phyloP scores from a whole-genome alignment of 2,888 invertebrate species.

The Pyralis farinalis region DNA sequence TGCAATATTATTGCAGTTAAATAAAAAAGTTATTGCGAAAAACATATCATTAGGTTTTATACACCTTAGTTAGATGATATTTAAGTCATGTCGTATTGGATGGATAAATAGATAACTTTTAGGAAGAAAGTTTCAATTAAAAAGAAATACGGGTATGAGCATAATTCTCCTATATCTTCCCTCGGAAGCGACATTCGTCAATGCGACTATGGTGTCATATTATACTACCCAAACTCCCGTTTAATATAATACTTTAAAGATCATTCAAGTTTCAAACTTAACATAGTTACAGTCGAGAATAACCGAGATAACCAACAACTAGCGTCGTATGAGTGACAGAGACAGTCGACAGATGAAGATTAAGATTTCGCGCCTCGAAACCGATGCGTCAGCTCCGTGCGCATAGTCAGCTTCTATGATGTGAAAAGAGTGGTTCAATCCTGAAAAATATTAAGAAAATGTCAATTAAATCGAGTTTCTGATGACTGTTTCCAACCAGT shows the following conservation, averaged over 20 bases:
- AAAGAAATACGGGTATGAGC: constrained; percentile 45
- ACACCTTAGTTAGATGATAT: constrained; percentile 18
- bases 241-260: constrained; percentile 31
- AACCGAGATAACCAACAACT: constrained; percentile 56
- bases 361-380: constrained; percentile 32
- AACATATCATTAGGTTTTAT: constrained; percentile 7
- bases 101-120: constrained; percentile 42
- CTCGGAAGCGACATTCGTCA: constrained; percentile 16
- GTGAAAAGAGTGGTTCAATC: constrained; percentile 39
- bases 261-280: constrained; percentile 36
- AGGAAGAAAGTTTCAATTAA: constrained; percentile 29
- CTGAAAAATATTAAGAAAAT: constrained; percentile 35
- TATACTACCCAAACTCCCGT: constrained; percentile 25
- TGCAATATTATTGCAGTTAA: constrained; percentile 44
- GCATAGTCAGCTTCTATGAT: constrained; percentile 45
- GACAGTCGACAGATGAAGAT: constrained; percentile 62
- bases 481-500: too few species aligned
- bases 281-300: constrained; percentile 46
- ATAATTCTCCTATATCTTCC: constrained; percentile 27
- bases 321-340: constrained; percentile 61
- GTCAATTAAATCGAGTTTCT: too few species aligned
- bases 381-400: constrained; percentile 32
- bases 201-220: constrained; percentile 25
- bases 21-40: constrained; percentile 27
- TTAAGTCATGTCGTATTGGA: constrained; percentile 67